phyloP scores from a whole-genome alignment of 2,113 vertebrate species.

The Neodon shergylaensis region DNA sequence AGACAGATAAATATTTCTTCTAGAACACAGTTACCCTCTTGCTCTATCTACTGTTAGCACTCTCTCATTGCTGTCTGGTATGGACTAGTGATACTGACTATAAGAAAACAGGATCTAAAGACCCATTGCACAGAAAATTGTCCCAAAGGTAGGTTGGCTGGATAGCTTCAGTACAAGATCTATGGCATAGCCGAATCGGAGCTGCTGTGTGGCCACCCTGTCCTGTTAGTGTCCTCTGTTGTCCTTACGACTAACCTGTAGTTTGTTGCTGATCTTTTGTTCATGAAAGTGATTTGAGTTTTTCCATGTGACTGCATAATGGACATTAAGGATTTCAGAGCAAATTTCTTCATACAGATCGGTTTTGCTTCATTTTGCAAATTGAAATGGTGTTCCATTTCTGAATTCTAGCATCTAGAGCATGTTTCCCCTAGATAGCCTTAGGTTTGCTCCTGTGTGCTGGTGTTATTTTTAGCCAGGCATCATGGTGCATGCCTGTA shows the following conservation, averaged over 20 bases:
- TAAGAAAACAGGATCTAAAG: constrained; percentile 58
- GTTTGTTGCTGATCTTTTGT: constrained; percentile 47
- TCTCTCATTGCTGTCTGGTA: constrained; percentile 66
- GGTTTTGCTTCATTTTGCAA: constrained; percentile 60
- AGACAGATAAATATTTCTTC: constrained; percentile 92
- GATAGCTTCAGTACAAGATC: constrained; percentile 40
- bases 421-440: constrained; percentile 41
- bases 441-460: constrained; percentile 57
- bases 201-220: neutral
- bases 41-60: constrained; percentile 66
- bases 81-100: constrained; percentile 68
- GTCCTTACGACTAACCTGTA: constrained; percentile 5
- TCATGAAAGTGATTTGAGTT: constrained; percentile 41
- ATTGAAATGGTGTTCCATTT: constrained; percentile 56
- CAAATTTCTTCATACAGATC: constrained; percentile 49
- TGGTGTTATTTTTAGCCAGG: constrained; percentile 26
- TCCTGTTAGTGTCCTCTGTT: neutral
- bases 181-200: neutral
- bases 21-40: constrained; percentile 46
- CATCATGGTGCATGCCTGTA: neutral
- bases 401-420: constrained; percentile 51
- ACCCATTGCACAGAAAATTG: constrained; percentile 46
- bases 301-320: constrained; percentile 51
- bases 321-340: constrained; percentile 61
- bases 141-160: constrained; percentile 64